phyloP scores from a whole-genome alignment of 2,797 vertebrate genomes.

The Lemur catta region DNA sequence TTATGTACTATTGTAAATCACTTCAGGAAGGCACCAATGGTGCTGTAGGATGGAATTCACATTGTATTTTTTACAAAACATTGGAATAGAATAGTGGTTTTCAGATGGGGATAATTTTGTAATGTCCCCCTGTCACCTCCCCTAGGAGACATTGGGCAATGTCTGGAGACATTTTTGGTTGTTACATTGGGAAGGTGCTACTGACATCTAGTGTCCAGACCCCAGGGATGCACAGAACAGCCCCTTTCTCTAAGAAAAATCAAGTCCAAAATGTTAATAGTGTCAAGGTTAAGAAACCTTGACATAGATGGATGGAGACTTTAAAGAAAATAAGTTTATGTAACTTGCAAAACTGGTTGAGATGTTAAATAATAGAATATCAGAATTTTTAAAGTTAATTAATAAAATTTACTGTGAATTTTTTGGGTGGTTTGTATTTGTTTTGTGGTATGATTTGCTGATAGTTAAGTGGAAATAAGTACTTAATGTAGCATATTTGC shows the following conservation, averaged over 20 bases:
- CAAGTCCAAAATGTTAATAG: neutral
- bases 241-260: neutral
- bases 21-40: neutral
- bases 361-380: neutral
- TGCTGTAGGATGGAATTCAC: neutral
- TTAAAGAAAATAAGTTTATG: neutral
- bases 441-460: neutral
- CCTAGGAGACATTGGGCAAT: neutral
- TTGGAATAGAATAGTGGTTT: neutral
- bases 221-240: neutral
- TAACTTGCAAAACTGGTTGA: neutral
- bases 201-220: neutral
- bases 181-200: neutral
- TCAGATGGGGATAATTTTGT: neutral
- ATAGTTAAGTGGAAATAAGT: neutral
- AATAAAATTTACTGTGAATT: neutral
- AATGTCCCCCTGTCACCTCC: neutral
- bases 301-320: neutral
- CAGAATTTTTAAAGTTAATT: conserved; percentile 3
- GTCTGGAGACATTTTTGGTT: neutral
- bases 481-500: neutral
- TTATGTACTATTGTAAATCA: neutral
- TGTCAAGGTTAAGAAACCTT: neutral
- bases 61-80: neutral
- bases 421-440: neutral